Base-by-base conservation (phyloP, 2,113 vertebrate species). In the Acrocephalus arundinaceus region DNA sequence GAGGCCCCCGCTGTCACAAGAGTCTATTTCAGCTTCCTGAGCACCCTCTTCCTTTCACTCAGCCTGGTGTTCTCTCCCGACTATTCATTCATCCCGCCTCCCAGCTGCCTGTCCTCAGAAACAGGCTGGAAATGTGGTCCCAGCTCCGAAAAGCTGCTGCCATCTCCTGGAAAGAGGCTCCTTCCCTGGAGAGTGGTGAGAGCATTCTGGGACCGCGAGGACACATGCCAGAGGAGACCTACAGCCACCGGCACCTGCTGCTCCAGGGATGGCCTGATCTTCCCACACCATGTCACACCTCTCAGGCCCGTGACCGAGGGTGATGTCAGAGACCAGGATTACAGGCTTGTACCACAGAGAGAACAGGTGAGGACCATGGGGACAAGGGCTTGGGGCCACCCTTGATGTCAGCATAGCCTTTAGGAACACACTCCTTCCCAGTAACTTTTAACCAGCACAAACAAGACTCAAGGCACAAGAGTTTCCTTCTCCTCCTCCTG, bases 121-220 rank as follows among this genome's bases (percentile, higher is more conserved):
- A 70, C 28, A 19, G 72, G 10, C 72, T 94, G 68, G 41, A 70
- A 85, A 62, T 1, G 2, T 4, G 0, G 24, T 21, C 72, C 63
- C 85, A 92, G 92, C 79, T 92, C 90, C 1, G 63, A 92, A 97
- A 97, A 95, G 70, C 95, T 96, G 86, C 96, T 97, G 95, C 95
- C 96, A 97, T 92, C 96, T 97, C 95, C 96, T 97, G 96, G 94
- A 96, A 96, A 89, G 57, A 96, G 61, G 21, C 43, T 97, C 22
- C 33, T 71, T 92, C 91, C 93, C 89, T 80, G 28, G 81, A 95
- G 95, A 91, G 72, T 3, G 13, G 21, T 0, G 0, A 23, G 18
- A 85, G 66, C 3, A 0, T 1, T 9, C 48, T 6, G 30, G 43
- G 57, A 39, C 51, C 0, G 0, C 30, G 1, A 1, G 74, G 81